Base-by-base conservation (phyloP, 2,888 invertebrate species). In the Shargacucullia verbasci region DNA sequence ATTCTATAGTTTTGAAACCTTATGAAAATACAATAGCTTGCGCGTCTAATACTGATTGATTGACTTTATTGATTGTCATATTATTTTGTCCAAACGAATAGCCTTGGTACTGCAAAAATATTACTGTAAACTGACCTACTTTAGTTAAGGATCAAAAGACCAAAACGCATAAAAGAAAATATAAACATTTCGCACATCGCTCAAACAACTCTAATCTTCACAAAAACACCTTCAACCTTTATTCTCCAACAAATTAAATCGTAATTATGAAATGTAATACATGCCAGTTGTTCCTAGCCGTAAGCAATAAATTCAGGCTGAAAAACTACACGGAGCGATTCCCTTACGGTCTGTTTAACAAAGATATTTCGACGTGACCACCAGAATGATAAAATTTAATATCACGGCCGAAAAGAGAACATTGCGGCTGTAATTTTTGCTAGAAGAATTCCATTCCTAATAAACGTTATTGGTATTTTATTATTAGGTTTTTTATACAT, bases 371-470 rank as follows among this genome's bases (percentile, higher is more conserved):
- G 78, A 70, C 76, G 78, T 78, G 74, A 72, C 77, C 81, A 83
- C 83, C 74, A 73, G 76, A 84, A 87, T 88, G 85, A 86, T 87
- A 84, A 88, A 89, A 88, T 89, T 89, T 90, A 87, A 89, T 89
- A 89, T 82, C 82, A 83, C 76, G 81, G 70, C 43, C 73, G 67
- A 69, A 65, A 58, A 62, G 70, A 68, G 60, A 58, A 76, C 64
- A 70, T 70, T 55, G 67, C 67, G 69, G 70, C 68, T 73, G 71
- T 83, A 78, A 80, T 86, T 86, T 80, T 85, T 85, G 80, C 78
- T 76, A 76, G 68, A 81, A 71, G 66, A 78, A 81, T 74, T 79
- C 71, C 64, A 60, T 61, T 71, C 70, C 68, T 81, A 78, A 81
- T 84, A 84, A 81, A 78, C 64, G 71, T 77, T 83, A 84, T 85